A percentile compares a stretch with the other conserved stretches of the same genome.
These are phyloP conservation scores for Drosophila sturtevanti DNA, from an alignment of 1,140 invertebrate genomes.

Conservation along the genomic window DNA sequence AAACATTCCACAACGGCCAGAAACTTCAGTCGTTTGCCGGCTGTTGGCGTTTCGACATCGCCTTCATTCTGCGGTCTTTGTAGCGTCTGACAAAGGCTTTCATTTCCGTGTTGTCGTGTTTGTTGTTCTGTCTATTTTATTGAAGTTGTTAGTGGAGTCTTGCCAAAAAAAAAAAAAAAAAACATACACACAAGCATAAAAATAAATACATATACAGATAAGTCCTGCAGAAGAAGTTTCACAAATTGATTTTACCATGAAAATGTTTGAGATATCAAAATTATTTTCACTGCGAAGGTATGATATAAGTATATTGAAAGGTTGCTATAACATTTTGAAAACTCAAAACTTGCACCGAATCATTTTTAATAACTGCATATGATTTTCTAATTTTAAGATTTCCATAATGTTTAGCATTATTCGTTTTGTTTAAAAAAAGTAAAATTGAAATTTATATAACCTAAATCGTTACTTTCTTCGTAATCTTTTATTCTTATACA, in stretches of 20 bases:
- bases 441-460: too few relatives aligned
- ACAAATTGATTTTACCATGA: constrained; percentile 41
- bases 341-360: too few relatives aligned
- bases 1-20: background rate
- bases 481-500: too few relatives aligned
- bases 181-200: constrained; percentile 29
- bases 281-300: constrained; percentile 76
- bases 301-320: constrained; percentile 17
- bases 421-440: too few relatives aligned
- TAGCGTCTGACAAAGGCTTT: constrained; percentile 22
- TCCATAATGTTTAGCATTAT: too few relatives aligned
- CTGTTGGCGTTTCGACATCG: constrained; percentile 67
- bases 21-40: constrained; percentile 64
- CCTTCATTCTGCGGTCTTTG: constrained; percentile 21
- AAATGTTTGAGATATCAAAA: constrained; percentile 80
- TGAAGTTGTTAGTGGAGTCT: constrained; percentile 12
- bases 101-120: background rate
- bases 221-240: constrained; percentile 1
- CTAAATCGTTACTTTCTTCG: too few relatives aligned
- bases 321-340: too few relatives aligned
- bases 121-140: background rate
- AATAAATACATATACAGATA: constrained; percentile 29
- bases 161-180: constrained; percentile 22
- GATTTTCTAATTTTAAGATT: too few relatives aligned
- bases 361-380: too few relatives aligned